These are phyloP conservation scores for Micronycteris hirsuta DNA, from an alignment of 2,113 vertebrate genomes.

Conservation along the genomic window DNA sequence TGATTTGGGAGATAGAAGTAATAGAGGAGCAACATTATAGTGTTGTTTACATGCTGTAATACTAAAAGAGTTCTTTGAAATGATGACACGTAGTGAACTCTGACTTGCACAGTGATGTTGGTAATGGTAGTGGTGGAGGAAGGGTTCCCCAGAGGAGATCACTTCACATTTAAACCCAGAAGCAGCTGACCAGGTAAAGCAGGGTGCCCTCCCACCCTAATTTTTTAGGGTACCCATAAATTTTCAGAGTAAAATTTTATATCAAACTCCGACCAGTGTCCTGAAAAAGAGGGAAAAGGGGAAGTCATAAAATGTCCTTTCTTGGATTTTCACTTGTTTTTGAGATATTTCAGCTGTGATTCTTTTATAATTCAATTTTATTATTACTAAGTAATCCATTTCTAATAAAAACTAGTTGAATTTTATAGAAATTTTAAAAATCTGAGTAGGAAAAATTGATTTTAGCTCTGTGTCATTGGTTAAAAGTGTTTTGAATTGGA, in stretches of 20 bases:
- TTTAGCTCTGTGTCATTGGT: background rate
- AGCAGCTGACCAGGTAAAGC: background rate
- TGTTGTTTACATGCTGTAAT: background rate
- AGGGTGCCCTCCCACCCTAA: background rate
- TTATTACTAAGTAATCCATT: background rate
- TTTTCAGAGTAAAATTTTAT: background rate
- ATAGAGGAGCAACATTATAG: background rate
- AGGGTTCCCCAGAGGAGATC: background rate
- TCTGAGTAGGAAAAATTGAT: background rate
- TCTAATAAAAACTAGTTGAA: background rate
- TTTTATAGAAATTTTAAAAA: slow-evolving; percentile 1
- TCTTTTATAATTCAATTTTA: background rate
- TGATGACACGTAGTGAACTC: background rate
- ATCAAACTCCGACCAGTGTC: background rate
- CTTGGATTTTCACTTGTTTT: slow-evolving; percentile 30
- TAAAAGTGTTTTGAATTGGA: background rate
- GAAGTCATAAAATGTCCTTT: background rate
- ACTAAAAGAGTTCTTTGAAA: background rate
- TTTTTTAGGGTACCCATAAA: too few relatives aligned
- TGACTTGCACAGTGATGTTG: background rate
- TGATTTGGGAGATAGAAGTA: background rate
- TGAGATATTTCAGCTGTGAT: background rate
- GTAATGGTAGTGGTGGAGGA: background rate
- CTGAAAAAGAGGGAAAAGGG: background rate
- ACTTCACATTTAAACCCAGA: background rate